These are phyloP conservation scores for Brachionus asplanchnoidis DNA, from an alignment of 1,140 invertebrate genomes.

Conservation along the genomic window DNA sequence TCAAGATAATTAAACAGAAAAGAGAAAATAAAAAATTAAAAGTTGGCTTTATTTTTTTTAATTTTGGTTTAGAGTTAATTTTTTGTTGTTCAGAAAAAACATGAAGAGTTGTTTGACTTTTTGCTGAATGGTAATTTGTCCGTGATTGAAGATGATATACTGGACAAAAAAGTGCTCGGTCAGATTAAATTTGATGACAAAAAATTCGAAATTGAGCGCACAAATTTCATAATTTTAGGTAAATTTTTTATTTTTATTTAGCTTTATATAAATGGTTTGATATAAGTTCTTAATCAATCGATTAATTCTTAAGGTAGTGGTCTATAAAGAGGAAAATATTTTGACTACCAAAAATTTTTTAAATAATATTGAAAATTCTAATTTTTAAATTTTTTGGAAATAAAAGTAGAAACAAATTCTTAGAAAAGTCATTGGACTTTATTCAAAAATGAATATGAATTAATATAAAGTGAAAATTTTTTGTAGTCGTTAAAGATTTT, in stretches of 20 bases:
- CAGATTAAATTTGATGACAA: slow-evolving; percentile 38
- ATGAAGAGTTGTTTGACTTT: slow-evolving; percentile 17
- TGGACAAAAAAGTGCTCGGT: background rate
- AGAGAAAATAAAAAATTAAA: slow-evolving; percentile 28
- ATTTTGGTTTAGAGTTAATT: background rate
- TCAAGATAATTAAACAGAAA: background rate
- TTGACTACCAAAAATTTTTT: too few relatives aligned
- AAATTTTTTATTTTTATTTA: background rate
- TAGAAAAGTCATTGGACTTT: too few relatives aligned
- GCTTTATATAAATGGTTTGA: too few relatives aligned
- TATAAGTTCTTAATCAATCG: too few relatives aligned
- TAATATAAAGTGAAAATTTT: too few relatives aligned
- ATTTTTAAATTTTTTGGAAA: too few relatives aligned
- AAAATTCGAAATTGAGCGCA: slow-evolving; percentile 21
- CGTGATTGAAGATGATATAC: background rate
- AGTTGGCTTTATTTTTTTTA: background rate
- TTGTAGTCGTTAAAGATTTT: too few relatives aligned
- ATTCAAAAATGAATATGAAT: too few relatives aligned
- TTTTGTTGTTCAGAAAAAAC: slow-evolving; percentile 19
- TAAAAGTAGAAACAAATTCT: too few relatives aligned
- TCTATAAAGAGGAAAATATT: too few relatives aligned
- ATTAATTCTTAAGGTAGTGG: too few relatives aligned
- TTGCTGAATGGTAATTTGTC: background rate
- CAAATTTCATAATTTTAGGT: slow-evolving; percentile 1
- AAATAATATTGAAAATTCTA: too few relatives aligned